Percentiles rank a stretch among this genome's conserved stretches.
Conservation (phyloP, 2,888 invertebrate species). For the Tiliacea citrago region DNA sequence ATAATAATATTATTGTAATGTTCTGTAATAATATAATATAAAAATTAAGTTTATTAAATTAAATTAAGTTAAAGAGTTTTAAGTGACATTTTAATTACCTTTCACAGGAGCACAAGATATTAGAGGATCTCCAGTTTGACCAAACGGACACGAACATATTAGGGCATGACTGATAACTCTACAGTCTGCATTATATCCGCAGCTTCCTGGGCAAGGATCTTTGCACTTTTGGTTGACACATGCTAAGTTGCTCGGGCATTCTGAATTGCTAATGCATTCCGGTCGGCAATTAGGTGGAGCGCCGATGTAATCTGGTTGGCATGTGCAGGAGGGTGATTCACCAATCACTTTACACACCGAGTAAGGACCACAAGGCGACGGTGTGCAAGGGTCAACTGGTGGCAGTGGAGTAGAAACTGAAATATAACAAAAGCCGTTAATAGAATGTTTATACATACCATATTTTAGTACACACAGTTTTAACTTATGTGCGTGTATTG, state of each 20-base stretch:
- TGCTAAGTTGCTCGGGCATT: conserved; percentile 92
- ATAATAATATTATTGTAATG: background rate
- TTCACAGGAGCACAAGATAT: conserved; percentile 83
- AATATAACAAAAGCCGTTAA: conserved; percentile 50
- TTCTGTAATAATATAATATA: background rate
- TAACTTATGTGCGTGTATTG: background rate
- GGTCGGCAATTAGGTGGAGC: conserved; percentile 92
- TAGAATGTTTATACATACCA: background rate
- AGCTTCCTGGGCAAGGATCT: conserved; percentile 93
- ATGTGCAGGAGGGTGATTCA: conserved; percentile 92
- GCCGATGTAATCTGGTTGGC: conserved; percentile 91
- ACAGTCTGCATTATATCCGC: conserved; percentile 93
- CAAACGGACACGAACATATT: conserved; percentile 91
- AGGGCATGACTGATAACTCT: conserved; percentile 94
- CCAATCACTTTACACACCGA: conserved; percentile 92
- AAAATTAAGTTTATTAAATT: too few relatives aligned
- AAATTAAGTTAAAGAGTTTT: background rate
- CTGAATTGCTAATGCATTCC: conserved; percentile 93
- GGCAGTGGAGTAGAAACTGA: conserved; percentile 82
- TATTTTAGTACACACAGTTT: background rate
- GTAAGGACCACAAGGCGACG: conserved; percentile 93
- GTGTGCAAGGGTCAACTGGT: conserved; percentile 91
- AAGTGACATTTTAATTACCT: conserved; percentile 73
- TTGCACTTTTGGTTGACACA: conserved; percentile 93
- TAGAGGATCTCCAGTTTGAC: conserved; percentile 93